A percentile compares a stretch with the other conserved stretches of the same genome.
phyloP scores from a whole-genome alignment of 2,797 vertebrate genomes.

The Oryzias dopingdopingensis region DNA sequence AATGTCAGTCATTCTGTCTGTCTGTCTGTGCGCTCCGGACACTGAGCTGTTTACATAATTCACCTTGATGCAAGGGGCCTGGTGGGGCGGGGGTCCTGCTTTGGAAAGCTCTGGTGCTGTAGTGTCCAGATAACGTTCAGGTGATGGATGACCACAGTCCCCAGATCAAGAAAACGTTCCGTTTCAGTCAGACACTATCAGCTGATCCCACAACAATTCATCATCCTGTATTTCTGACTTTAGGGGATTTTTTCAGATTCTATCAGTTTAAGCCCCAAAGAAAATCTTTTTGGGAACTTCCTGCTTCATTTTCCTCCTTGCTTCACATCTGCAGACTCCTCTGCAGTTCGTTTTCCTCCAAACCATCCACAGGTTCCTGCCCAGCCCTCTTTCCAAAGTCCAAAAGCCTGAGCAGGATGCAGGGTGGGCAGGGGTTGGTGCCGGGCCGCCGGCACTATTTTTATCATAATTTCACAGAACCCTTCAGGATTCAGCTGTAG shows the following conservation, averaged over 20 bases:
- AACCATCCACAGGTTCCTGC: constrained; percentile 65
- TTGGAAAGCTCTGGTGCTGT: constrained; percentile 26
- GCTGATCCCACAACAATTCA: too few species aligned
- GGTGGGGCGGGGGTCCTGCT: constrained; percentile 22
- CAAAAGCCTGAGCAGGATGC: constrained; percentile 44
- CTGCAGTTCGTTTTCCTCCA: constrained; percentile 45
- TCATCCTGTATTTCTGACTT: neutral
- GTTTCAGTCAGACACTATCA: constrained; percentile 1
- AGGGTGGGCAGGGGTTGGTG: constrained; percentile 48
- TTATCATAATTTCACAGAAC: constrained; percentile 91
- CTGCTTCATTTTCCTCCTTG: neutral
- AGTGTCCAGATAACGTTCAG: constrained; percentile 12
- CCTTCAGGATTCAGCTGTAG: constrained; percentile 68
- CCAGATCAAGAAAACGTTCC: neutral
- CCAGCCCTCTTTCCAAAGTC: constrained; percentile 49
- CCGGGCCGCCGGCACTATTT: constrained; percentile 80
- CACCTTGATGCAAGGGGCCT: constrained; percentile 42
- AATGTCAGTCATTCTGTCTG: constrained; percentile 55
- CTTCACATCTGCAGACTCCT: constrained; percentile 22
- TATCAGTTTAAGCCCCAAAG: neutral
- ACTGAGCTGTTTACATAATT: constrained; percentile 54
- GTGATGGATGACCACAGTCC: constrained; percentile 11
- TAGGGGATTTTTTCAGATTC: neutral
- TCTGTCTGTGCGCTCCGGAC: constrained; percentile 34
- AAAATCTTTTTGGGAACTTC: neutral